These are phyloP conservation scores for Temnothorax nylanderi DNA, from an alignment of 1,140 invertebrate species.

Conservation along the genomic window DNA sequence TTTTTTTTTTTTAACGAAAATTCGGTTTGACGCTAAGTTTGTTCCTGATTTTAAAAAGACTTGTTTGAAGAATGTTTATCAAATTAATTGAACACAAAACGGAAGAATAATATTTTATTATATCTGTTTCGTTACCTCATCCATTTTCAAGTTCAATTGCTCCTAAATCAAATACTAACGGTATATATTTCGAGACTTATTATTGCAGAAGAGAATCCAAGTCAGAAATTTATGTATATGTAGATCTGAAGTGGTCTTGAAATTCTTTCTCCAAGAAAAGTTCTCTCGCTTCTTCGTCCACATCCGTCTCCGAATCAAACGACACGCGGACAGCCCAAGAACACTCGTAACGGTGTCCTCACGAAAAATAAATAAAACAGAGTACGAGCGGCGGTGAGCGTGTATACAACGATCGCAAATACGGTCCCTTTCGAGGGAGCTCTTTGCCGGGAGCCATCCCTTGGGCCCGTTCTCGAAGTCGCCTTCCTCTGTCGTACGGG, in stretches of 20 bases:
- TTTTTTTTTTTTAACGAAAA: neutral
- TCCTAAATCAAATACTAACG: neutral
- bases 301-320: conserved; percentile 32
- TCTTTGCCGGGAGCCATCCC: conserved; percentile 36
- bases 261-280: neutral
- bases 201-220: neutral
- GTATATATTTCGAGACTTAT: neutral
- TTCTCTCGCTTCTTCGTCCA: neutral
- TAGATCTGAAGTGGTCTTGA: conserved; percentile 10
- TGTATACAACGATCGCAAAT: conserved; percentile 45
- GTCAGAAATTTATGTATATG: neutral
- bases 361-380: conserved; percentile 51
- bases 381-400: conserved; percentile 9
- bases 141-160: neutral
- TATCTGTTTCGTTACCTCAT: neutral
- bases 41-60: neutral
- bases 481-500: neutral
- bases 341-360: conserved; percentile 24
- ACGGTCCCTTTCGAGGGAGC: conserved; percentile 36
- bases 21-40: neutral
- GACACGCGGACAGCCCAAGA: neutral
- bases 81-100: neutral
- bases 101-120: neutral
- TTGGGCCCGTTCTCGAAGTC: conserved; percentile 1
- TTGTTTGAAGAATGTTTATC: neutral